phyloP scores from a whole-genome alignment of 2,113 vertebrate species.

The Rhodinocichla rosea region DNA sequence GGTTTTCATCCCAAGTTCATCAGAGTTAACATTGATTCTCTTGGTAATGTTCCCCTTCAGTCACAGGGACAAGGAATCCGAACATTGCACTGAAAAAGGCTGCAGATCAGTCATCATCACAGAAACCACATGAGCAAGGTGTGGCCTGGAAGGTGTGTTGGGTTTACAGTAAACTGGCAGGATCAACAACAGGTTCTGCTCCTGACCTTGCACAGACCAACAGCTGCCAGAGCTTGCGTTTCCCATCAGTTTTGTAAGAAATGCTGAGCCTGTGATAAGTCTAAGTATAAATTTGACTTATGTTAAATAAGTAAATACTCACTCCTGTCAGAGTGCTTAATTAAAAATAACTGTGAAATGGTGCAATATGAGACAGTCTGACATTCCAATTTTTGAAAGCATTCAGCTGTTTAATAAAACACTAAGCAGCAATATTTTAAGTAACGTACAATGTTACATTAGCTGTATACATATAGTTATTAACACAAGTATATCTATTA shows the following conservation, averaged over 20 bases:
- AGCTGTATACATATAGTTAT: neutral
- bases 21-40: neutral
- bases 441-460: neutral
- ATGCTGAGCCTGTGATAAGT: neutral
- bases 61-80: neutral
- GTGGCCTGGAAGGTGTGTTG: neutral
- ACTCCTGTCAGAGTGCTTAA: neutral
- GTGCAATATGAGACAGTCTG: neutral
- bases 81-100: neutral
- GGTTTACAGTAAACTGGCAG: slow-evolving; percentile 25
- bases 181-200: neutral
- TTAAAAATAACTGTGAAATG: neutral
- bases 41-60: neutral
- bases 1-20: neutral
- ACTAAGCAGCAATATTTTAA: neutral
- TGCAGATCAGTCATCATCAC: neutral
- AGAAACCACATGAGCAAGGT: neutral
- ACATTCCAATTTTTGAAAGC: slow-evolving; percentile 25
- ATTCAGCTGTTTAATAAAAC: slow-evolving; percentile 24
- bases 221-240: neutral
- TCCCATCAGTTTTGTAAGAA: neutral
- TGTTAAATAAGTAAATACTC: neutral
- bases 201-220: neutral
- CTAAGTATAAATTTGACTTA: neutral
- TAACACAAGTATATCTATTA: neutral